Conservation (phyloP, 2,888 invertebrate genomes). For the Ecliptopera silaceata region DNA sequence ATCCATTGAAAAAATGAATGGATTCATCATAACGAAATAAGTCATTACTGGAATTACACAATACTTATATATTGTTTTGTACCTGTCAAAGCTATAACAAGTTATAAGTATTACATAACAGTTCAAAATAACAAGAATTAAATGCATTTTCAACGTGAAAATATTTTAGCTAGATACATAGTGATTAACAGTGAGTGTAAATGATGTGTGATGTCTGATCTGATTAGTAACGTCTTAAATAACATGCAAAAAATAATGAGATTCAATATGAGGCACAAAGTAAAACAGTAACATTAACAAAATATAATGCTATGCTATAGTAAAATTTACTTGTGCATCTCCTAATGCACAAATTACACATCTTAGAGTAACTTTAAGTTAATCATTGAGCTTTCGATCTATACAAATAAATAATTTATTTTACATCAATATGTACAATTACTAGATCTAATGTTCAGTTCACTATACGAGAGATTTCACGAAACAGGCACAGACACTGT, state of each 20-base stretch:
- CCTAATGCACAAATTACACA: conserved; percentile 67
- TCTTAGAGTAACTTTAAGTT: conserved; percentile 78
- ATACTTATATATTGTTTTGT: background rate
- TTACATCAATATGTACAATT: conserved; percentile 64
- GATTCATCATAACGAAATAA: too few species aligned
- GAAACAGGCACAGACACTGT: conserved; percentile 36
- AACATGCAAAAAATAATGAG: conserved; percentile 65
- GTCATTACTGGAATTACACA: too few species aligned
- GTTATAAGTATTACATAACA: conserved; percentile 7
- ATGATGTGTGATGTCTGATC: conserved; percentile 49
- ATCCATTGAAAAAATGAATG: background rate
- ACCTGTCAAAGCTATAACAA: background rate
- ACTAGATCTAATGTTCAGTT: conserved; percentile 47
- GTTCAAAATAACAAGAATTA: conserved; percentile 3
- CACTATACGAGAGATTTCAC: conserved; percentile 55
- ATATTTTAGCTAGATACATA: conserved; percentile 12
- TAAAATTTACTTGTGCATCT: conserved; percentile 73
- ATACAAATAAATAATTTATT: conserved; percentile 79
- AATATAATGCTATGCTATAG: conserved; percentile 62
- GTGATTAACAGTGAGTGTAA: conserved; percentile 4
- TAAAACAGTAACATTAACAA: conserved; percentile 74
- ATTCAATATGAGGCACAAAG: conserved; percentile 77
- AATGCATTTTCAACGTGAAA: conserved; percentile 19
- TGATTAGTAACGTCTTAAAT: conserved; percentile 51
- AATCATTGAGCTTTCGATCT: conserved; percentile 81